Base-by-base conservation (phyloP, 2,797 vertebrate species). In the Diplodus sargus region DNA sequence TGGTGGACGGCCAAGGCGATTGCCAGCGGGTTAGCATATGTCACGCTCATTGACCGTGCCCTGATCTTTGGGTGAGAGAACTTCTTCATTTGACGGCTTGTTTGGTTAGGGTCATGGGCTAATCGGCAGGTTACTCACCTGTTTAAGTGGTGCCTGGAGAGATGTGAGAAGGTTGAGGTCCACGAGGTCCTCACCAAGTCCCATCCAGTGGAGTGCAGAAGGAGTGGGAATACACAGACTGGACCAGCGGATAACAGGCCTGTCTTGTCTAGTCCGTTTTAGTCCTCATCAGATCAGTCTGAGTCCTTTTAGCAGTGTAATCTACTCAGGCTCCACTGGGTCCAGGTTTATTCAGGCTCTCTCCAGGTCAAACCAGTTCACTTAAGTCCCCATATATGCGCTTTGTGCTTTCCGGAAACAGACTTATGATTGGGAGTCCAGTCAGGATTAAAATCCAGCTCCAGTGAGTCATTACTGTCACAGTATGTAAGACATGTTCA, bases 61-160 rank as follows among this genome's bases (percentile, higher is more conserved):
- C 10, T 12, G 52, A 75, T 88, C 61, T 76, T 79, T 72, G 42
- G 75, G 68, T 75, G 52, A 60, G 13, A 81, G 28, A 57, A 56
- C 56, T 73, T 78, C 57, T 84, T 86, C 68, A 80, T 77, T 76
- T 81, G 65, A 75, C 47, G 79, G n/a, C 71, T 79, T 42, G 60
- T 87, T 79, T 77, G 60, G 43, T 76, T 66, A 65, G 83, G 84
- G 85, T 87, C 90, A 86, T 65, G 54, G 77, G 78, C 72, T 84
- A 83, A 93, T 87, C 70, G 56, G 73, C 14, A n/a, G 72, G 85
- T 83, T 86, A 91, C 93, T 94, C 87, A 94, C 93, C 93, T 90
- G 76, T 77, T 85, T 71, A 85, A 83, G 69, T 59, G 74, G 81
- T n/a, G 61, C 47, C 71, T 74, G 75, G 67, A 77, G 79, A 76